Evolutionary conservation across 2,797 vertebrate genomes (phyloP).

Genomic region (Hemitrygon akajei): DNA sequence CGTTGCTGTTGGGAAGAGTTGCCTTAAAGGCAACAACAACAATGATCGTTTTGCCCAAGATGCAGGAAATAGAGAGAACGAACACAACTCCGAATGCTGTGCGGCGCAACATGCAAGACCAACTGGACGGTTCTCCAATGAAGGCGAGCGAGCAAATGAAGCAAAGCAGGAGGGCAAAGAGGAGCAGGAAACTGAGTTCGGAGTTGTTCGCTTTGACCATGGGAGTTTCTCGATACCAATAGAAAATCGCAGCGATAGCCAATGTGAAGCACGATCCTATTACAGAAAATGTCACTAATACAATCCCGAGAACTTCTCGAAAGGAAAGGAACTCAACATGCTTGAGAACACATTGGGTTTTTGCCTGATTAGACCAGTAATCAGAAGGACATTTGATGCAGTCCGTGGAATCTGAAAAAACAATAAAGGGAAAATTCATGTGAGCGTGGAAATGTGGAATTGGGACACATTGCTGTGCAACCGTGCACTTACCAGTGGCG

Average conservation of each 20-base stretch:
- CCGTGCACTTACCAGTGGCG: no score
- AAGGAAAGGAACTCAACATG: not conserved
- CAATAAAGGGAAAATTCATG: not conserved
- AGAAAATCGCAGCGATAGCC: not conserved
- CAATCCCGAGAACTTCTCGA: not conserved
- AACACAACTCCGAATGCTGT: not conserved
- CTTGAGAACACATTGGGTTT: not conserved
- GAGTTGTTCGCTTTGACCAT: no score
- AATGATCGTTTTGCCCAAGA: not conserved
- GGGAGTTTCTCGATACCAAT: not conserved
- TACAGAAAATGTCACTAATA: not conserved
- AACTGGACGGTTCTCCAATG: not conserved
- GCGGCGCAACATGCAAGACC: not conserved
- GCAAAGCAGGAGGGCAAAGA: no score
- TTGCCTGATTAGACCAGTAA: not conserved
- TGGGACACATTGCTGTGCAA: no score
- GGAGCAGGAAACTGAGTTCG: no score
- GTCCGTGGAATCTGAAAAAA: no score
- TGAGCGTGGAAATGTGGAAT: not conserved
- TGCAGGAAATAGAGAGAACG: conserved; percentile 6
- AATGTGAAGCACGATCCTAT: not conserved
- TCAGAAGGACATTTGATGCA: no score
- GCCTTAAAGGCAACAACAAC: no score
- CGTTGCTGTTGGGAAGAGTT: no score
- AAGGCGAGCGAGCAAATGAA: no score